Base-by-base conservation (phyloP, 2,113 vertebrate species). In the Macaca mulatta region DNA sequence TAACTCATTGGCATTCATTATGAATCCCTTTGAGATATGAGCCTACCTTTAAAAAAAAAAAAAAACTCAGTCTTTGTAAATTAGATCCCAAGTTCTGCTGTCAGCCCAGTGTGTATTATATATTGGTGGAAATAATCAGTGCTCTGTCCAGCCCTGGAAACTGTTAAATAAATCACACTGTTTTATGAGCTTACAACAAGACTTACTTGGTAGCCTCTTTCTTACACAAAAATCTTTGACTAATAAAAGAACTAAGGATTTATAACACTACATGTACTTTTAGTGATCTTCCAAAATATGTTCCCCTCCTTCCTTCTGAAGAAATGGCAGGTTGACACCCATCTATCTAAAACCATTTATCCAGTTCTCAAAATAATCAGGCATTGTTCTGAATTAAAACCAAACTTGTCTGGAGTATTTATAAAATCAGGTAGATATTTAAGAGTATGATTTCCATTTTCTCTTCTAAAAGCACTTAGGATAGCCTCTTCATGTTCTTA, bases 1-100 rank as follows among this genome's bases (percentile, higher is more conserved):
- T 40, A 95, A 87, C 35, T 93, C 48, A 88, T 20, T 83, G 72
- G 11, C 67, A 59, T 91, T 96, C 59, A 72, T 72, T 91, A 50
- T 57, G 67, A 67, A 81, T 93, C 27, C 8, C 9, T 93, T 90
- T 96, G 89, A 67, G 38, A 81, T 74, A 43, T 1, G 55, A 95
- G 72, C 20, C 57, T 94, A 20, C 10, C 55, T 81, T 81, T 89
- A 18, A 25, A 32, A 32, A 55, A n/a, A 5, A 52, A 10, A 11
- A 2, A 55, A 10, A 30, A 6, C 89, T 38, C 6, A 38, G 35
- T 84, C 27, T 50, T 81, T 78, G 11, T 82, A 75, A 78, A 78
- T 95, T 72, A 82, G 30, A 78, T 64, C 17, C 64, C 61, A 80
- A 59, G 38, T 74, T 14, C 40, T 40, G 80, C 59, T 93, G 7